These are phyloP conservation scores for Cartodere bifasciata DNA, from an alignment of 2,888 invertebrate species.

Conservation along the genomic window DNA sequence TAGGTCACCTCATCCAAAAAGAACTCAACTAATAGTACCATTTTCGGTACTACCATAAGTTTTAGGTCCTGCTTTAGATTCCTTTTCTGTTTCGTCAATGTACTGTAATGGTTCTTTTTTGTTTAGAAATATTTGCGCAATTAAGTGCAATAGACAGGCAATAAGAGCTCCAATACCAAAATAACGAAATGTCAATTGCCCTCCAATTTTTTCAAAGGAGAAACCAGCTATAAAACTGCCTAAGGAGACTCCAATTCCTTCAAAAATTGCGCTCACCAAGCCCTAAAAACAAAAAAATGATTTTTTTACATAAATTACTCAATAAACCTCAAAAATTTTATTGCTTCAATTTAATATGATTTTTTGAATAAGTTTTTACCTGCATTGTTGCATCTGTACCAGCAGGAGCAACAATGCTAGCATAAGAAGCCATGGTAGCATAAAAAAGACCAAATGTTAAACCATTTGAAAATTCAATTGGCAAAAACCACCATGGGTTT, in stretches of 20 bases:
- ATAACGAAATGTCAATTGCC: conserved; percentile 53
- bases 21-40: no score
- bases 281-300: conserved; percentile 43
- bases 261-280: conserved; percentile 73
- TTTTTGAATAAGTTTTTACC: conserved; percentile 42
- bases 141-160: conserved; percentile 44
- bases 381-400: conserved; percentile 82
- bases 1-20: no score
- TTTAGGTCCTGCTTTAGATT: no score
- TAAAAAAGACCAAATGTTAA: conserved; percentile 81
- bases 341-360: no score
- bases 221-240: conserved; percentile 71
- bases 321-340: no score
- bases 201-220: conserved; percentile 50
- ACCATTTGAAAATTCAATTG: conserved; percentile 78
- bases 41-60: no score
- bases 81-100: no score
- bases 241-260: conserved; percentile 70
- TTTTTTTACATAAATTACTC: no score
- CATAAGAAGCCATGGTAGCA: conserved; percentile 80
- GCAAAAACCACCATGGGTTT: conserved; percentile 74
- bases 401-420: conserved; percentile 67
- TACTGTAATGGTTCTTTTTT: background rate
- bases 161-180: conserved; percentile 59
- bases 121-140: conserved; percentile 34